Percentiles rank a stretch among this genome's conserved stretches.
These are phyloP conservation scores for Machaerirhynchus nigripectus DNA, from an alignment of 2,113 vertebrate species.

Conservation along the genomic window DNA sequence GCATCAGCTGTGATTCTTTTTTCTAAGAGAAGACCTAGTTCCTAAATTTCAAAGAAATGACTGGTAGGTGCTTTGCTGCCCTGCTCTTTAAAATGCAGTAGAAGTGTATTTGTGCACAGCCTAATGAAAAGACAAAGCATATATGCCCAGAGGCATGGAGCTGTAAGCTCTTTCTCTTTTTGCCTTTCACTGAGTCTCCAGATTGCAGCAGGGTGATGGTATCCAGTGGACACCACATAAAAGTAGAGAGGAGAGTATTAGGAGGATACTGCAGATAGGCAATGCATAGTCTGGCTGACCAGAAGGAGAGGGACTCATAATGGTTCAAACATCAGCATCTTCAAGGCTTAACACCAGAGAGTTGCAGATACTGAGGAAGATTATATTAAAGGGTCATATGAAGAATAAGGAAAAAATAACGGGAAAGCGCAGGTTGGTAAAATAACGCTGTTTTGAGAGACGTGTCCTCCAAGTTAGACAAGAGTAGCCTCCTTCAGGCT, in stretches of 20 bases:
- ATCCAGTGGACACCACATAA: neutral
- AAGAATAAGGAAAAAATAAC: neutral
- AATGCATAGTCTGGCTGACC: neutral
- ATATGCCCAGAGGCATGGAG: neutral
- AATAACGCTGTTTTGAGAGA: neutral
- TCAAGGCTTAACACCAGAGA: neutral
- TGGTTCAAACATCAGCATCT: neutral
- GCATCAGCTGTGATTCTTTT: neutral
- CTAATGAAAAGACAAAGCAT: neutral
- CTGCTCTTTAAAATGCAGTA: neutral
- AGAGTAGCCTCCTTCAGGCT: neutral
- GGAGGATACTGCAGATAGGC: neutral
- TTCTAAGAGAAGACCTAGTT: neutral
- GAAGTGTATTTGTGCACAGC: neutral
- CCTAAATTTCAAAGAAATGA: neutral
- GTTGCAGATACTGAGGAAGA: neutral
- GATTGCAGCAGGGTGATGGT: neutral
- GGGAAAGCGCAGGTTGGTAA: neutral
- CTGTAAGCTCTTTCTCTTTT: neutral
- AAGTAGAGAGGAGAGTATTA: neutral
- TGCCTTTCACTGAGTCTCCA: neutral
- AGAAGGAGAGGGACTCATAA: neutral
- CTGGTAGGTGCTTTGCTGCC: neutral
- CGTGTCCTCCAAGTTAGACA: fast-evolving
- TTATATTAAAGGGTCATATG: neutral